Evolutionary conservation across 2,797 vertebrate genomes (phyloP), one percentile per base, ranked within the genome.

Genomic region (Euphonia xanthogaster): DNA sequence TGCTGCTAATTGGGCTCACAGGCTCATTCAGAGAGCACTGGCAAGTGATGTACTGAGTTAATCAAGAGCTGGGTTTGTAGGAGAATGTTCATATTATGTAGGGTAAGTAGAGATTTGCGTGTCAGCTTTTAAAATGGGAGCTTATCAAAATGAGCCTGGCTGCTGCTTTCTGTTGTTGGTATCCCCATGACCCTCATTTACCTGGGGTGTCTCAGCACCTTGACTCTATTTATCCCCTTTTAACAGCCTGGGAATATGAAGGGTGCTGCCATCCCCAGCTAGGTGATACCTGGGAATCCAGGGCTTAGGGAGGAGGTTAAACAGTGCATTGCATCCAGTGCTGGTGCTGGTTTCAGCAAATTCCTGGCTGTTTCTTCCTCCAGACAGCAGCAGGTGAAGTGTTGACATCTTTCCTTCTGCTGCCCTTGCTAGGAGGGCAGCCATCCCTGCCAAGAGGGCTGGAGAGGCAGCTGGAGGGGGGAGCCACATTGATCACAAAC

Each of bases 1-100:
- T 96, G 95, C 95, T 96, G 96, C 96, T 97, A 96, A 97, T 97
- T 97, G 96, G 96, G 96, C 96, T 96, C 94, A 51, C 79, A 97
- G 94, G 96, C 96, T 96, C 82, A 93, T 96, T 94, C 85, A 84
- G 70, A 93, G 47, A 90, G 91, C 0, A 1, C 79, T 96, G 93
- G 96, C 95, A 91, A 96, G 83, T 91, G 90, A 94, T 88, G 87
- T 91, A 88, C 82, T 31, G 93, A 94, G 96, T 95, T 96, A 95
- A 97, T 95, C 96, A 96, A 93, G 86, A 95, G 90, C 93, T 1
- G 28, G 60, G 79, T 90, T 95, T 91, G 93, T 72, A 93, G 89
- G 76, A 94, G 89, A 95, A 86, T 70, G 73, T 94, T 94, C 91
- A 22, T 81, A 81, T 84, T 96, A 94, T 86, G 93, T 91, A 94